phyloP scores from a whole-genome alignment of 2,797 vertebrate genomes.

The Oreochromis grahami region DNA sequence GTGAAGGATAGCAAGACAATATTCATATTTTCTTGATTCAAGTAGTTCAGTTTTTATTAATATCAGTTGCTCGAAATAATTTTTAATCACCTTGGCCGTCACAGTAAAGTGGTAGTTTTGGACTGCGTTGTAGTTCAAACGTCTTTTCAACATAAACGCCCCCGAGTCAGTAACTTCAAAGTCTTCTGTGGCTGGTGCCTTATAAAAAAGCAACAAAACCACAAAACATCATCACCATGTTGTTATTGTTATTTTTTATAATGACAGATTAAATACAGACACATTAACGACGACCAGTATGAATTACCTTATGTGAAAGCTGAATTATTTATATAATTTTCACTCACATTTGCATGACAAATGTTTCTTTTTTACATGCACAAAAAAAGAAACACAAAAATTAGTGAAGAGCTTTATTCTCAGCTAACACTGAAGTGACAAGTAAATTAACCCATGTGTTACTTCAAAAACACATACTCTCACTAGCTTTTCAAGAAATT shows the following conservation, averaged over 20 bases:
- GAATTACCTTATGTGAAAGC: not conserved
- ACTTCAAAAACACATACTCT: not conserved
- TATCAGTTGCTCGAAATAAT: not conserved
- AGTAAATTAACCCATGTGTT: no score
- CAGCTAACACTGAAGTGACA: not conserved
- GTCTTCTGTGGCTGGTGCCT: conserved; percentile 64
- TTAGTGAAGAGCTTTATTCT: not conserved
- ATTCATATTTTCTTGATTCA: not conserved
- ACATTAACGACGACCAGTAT: fast-evolving
- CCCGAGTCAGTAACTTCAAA: conserved; percentile 68
- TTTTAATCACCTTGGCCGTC: conserved; percentile 61
- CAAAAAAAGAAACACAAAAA: not conserved
- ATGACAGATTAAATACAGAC: not conserved
- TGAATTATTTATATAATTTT: not conserved
- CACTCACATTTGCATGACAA: fast-evolving
- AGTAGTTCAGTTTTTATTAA: not conserved
- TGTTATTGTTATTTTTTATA: not conserved
- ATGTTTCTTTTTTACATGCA: not conserved
- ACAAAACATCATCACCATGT: not conserved
- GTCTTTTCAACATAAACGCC: conserved; percentile 51
- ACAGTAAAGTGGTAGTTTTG: conserved; percentile 67
- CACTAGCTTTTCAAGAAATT: fast-evolving
- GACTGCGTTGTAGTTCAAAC: conserved; percentile 72
- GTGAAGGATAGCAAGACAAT: not conserved
- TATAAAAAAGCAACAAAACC: not conserved